Conservation (phyloP, 2,888 invertebrate genomes). For the Tachina lurida region DNA sequence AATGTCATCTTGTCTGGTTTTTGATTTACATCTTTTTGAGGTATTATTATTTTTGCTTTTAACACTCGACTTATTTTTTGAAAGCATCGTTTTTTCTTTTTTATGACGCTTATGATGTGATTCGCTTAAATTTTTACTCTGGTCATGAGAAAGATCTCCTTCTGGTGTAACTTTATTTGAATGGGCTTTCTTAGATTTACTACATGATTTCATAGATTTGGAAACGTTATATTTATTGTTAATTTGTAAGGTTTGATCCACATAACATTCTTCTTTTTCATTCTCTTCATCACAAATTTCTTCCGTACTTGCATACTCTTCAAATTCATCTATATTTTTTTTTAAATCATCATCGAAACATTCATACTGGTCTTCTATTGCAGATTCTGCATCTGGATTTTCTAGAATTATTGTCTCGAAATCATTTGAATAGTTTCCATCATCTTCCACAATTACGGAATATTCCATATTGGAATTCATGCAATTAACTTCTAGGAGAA, state of each 20-base stretch:
- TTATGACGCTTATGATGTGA: background rate
- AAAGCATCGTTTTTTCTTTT: background rate
- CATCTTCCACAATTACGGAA: background rate
- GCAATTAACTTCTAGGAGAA: constrained; percentile 34
- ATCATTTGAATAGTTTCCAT: constrained; percentile 7
- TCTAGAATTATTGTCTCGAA: constrained; percentile 44
- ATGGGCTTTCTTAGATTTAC: background rate
- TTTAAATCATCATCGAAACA: background rate
- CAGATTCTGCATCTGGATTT: constrained; percentile 21
- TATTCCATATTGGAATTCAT: background rate
- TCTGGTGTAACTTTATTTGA: background rate
- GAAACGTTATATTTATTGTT: background rate
- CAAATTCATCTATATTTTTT: background rate
- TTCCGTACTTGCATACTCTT: background rate
- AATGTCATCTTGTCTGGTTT: constrained; percentile 6
- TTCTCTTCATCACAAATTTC: background rate
- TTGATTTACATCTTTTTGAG: background rate
- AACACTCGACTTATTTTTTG: background rate
- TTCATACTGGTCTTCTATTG: constrained; percentile 17
- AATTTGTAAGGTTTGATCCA: background rate
- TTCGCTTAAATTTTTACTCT: background rate
- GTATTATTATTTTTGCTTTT: background rate
- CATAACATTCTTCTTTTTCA: background rate
- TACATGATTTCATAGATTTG: background rate
- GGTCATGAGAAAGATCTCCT: background rate